Evolutionary conservation across 2,888 invertebrate genomes (phyloP), one percentile per base, ranked within the genome.

Genomic region (Perizoma flavofasciatum): DNA sequence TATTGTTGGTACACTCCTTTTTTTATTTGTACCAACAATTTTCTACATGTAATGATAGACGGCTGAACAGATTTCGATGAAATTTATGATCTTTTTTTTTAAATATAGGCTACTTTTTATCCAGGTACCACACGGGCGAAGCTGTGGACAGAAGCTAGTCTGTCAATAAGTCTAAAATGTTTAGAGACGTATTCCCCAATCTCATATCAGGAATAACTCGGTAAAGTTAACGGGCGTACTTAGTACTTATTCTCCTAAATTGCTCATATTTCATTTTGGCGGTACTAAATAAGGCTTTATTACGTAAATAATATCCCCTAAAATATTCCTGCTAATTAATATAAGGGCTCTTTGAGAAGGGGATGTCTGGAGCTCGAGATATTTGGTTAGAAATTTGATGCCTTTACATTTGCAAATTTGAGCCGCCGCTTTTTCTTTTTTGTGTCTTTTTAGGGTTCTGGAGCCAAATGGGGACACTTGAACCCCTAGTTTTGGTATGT

Each of bases 321-420:
- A 86, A 89, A 89, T 91, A 87, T 89, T 86, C 81, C 68, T 79
- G 78, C 89, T 90, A 90, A 90, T 91, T 90, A 92, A 89, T 89
- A 88, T 86, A 86, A 88, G 86, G 88, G 87, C 74, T 79, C 78
- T 79, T 78, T 78, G 77, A 78, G 78, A 78, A 75, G 76, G 79
- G 81, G 79, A 79, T 63, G 58, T 51, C 58, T 52, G 53, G 53
- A 51, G 68, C 57, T 59, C 58, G 61, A 60, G 53, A 69, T 67
- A 63, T 63, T 63, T 48, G 61, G 67, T 65, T 67, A 62, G 55
- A 63, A 63, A 60, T 59, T 64, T 62, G 58, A 58, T 55, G 51
- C 55, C 50, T 43, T 56, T 44, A 48, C 64, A 50, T 61, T 63
- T 49, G 48, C 57, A 41, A 49, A 61, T 65, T 59, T 57, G 51